Evolutionary conservation across 2,113 vertebrate species (phyloP).

Genomic region (Odocoileus hemionus): DNA sequence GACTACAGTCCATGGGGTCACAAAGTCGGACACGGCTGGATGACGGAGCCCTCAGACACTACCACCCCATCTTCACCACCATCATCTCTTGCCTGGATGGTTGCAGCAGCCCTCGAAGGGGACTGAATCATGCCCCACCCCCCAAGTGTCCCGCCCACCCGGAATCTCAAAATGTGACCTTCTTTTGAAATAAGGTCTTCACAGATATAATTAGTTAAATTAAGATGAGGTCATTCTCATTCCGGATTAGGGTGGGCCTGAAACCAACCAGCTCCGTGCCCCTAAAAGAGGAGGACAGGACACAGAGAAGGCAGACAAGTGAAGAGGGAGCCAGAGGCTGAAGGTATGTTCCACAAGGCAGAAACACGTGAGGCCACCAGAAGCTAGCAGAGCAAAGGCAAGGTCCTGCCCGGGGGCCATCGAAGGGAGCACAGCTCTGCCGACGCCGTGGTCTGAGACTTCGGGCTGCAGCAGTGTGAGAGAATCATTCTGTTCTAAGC

Average conservation of each 20-base stretch:
- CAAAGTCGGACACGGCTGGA: background rate
- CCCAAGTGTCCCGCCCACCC: background rate
- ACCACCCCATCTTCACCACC: background rate
- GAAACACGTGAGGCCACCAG: background rate
- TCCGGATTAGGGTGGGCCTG: background rate
- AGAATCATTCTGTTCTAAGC: background rate
- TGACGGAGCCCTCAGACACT: background rate
- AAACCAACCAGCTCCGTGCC: accelerated
- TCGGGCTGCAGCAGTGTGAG: background rate
- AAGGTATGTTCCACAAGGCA: background rate
- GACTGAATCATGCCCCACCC: background rate
- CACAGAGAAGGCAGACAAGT: background rate
- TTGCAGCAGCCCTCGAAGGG: accelerated
- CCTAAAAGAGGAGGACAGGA: background rate
- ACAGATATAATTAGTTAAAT: background rate
- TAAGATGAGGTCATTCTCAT: background rate
- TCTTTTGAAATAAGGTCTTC: background rate
- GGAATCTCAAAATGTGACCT: background rate
- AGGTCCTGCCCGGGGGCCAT: background rate
- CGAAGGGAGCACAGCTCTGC: background rate
- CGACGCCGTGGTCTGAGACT: accelerated
- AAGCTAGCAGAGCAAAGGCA: too few species aligned
- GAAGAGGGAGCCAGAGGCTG: background rate
- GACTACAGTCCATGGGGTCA: background rate
- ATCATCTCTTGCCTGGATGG: background rate